phyloP scores from a whole-genome alignment of 2,113 vertebrate species.

The Gymnarchus niloticus region DNA sequence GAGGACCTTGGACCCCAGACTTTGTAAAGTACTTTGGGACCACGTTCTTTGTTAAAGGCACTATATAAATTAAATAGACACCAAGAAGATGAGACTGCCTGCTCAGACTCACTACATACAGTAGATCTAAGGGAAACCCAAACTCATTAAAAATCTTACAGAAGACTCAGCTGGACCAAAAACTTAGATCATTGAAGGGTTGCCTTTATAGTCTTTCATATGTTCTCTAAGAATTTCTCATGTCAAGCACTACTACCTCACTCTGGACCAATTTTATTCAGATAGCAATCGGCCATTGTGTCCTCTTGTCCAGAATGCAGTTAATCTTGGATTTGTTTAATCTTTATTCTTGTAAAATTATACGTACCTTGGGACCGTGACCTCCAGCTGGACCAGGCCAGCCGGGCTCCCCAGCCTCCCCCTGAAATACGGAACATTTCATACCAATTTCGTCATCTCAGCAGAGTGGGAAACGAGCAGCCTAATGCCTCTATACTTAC shows the following conservation, averaged over 20 bases:
- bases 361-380: slow-evolving; percentile 44
- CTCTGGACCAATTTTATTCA: background rate
- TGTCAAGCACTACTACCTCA: background rate
- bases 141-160: slow-evolving; percentile 2
- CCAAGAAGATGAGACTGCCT: background rate
- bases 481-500: slow-evolving; percentile 41
- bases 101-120: background rate
- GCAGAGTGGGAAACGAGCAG: background rate
- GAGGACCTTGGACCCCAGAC: no score
- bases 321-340: background rate
- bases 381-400: slow-evolving; percentile 39
- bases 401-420: slow-evolving; percentile 45
- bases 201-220: background rate
- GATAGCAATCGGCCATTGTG: background rate
- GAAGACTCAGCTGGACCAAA: background rate
- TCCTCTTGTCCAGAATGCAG: background rate
- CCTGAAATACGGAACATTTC: slow-evolving; percentile 40
- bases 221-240: background rate
- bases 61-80: no score
- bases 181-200: background rate
- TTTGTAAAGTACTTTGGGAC: no score
- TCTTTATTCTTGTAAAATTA: background rate
- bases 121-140: background rate
- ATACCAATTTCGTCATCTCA: background rate
- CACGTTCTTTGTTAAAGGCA: no score